These are phyloP conservation scores for Anoplopoma fimbria DNA, from an alignment of 2,113 vertebrate genomes.

Conservation along the genomic window DNA sequence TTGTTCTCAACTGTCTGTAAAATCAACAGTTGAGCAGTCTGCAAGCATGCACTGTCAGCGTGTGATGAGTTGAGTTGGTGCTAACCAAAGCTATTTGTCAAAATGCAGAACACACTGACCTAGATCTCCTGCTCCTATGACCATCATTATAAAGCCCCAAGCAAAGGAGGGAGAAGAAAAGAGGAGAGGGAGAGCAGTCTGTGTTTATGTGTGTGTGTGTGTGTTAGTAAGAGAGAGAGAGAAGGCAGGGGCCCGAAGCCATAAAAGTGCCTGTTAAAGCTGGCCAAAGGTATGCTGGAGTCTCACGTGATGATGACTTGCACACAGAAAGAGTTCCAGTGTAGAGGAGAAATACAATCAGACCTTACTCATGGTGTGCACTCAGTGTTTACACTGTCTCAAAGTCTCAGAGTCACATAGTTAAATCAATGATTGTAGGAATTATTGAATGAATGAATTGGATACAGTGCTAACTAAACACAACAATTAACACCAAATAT, in stretches of 20 bases:
- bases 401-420: no score
- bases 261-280: slow-evolving; percentile 57
- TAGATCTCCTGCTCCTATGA: slow-evolving; percentile 70
- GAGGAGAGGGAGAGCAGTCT: neutral
- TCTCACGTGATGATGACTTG: slow-evolving; percentile 67
- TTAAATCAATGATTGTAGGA: neutral
- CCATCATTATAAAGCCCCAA: slow-evolving; percentile 56
- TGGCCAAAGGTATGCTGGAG: slow-evolving; percentile 51
- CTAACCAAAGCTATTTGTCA: slow-evolving; percentile 47
- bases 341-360: slow-evolving; percentile 8
- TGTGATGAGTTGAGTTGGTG: neutral
- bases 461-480: neutral
- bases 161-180: slow-evolving; percentile 26
- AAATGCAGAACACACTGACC: slow-evolving; percentile 71
- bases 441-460: neutral
- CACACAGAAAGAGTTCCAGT: slow-evolving; percentile 37
- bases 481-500: no score
- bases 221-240: neutral
- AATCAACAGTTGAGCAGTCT: slow-evolving; percentile 3
- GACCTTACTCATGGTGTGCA: neutral
- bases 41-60: neutral
- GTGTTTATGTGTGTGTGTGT: neutral
- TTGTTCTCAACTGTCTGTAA: slow-evolving; percentile 15
- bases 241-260: slow-evolving; percentile 23
- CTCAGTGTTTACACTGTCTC: neutral